Conservation (phyloP, 35 echinoderm and acorn worm species). For the Diadema setosum region DNA sequence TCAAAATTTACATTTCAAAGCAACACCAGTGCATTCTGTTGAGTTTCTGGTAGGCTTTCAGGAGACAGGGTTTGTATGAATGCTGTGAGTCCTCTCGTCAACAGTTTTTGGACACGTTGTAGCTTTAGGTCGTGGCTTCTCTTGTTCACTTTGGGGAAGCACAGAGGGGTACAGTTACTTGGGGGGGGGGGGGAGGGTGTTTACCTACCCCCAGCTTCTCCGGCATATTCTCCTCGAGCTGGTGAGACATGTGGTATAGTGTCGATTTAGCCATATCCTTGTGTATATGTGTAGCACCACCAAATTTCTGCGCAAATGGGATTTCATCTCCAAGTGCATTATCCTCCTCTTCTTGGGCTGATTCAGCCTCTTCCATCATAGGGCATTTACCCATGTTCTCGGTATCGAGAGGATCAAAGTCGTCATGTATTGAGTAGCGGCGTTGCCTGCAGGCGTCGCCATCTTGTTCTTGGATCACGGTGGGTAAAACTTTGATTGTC, state of each 20-base stretch:
- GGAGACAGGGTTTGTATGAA: background rate
- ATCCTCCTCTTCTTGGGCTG: background rate
- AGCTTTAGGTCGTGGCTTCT: background rate
- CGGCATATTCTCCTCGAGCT: background rate
- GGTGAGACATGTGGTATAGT: background rate
- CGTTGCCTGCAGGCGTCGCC: too few relatives aligned
- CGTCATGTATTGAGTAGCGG: too few relatives aligned
- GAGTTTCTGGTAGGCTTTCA: background rate
- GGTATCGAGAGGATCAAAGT: background rate
- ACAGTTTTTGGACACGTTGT: background rate
- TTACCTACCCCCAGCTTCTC: background rate
- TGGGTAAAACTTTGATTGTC: too few relatives aligned
- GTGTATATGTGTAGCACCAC: background rate
- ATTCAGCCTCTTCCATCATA: background rate
- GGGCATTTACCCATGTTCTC: background rate
- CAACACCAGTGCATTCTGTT: background rate
- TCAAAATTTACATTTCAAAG: background rate
- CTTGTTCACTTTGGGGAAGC: background rate
- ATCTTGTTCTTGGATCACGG: too few relatives aligned
- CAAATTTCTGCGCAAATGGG: background rate
- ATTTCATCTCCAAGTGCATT: background rate
- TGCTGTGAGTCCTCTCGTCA: background rate
- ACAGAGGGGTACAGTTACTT: background rate
- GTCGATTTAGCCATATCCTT: background rate
- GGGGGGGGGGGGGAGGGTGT: too few relatives aligned